Evolutionary conservation across 2,888 invertebrate species (phyloP).

Genomic region (Phragmatobia fuliginosa): DNA sequence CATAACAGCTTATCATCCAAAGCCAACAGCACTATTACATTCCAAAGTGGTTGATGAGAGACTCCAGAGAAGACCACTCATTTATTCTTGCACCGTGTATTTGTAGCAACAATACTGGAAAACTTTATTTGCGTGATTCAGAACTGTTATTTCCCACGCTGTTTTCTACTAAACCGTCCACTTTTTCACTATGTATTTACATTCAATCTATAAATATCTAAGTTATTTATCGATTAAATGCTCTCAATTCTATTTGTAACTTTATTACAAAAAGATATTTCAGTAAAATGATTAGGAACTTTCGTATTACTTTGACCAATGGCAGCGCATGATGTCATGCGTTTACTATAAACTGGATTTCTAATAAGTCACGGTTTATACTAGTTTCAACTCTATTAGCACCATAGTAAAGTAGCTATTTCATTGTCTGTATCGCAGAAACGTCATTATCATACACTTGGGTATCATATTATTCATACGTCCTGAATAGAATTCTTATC

Average conservation of each 20-base stretch:
- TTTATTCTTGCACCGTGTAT: neutral
- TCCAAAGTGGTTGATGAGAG: conserved; percentile 8
- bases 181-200: neutral
- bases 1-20: conserved; percentile 3
- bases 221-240: neutral
- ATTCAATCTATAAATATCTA: neutral
- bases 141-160: neutral
- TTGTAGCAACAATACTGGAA: neutral
- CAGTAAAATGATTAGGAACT: neutral
- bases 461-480: conserved; percentile 3
- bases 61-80: conserved; percentile 3
- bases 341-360: neutral
- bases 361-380: neutral
- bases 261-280: neutral
- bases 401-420: neutral
- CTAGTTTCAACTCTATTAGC: neutral
- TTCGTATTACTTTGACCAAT: conserved; percentile 6
- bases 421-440: neutral
- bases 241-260: neutral
- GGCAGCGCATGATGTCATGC: conserved; percentile 8
- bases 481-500: conserved; percentile 1
- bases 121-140: conserved; percentile 11
- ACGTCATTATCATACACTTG: conserved; percentile 1
- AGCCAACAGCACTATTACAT: conserved; percentile 6
- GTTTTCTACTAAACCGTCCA: neutral